Evolutionary conservation across 64 coral and sea anemone genomes (phyloP).

Genomic region (Pocillopora verrucosa): DNA sequence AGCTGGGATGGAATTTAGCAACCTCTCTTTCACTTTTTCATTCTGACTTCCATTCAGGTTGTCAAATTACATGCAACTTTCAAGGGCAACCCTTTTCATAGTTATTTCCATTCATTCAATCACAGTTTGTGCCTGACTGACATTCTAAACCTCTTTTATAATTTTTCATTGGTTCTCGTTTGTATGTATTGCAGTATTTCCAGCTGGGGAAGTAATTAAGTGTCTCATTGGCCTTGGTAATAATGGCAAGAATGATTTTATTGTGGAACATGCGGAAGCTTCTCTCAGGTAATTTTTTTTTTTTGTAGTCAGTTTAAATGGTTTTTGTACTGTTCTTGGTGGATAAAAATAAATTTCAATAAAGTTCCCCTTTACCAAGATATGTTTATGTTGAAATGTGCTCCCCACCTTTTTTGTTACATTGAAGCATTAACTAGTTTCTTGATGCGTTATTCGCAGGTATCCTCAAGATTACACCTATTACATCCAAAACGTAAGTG

Average conservation of each 20-base stretch:
- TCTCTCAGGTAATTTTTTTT: slow-evolving; percentile 72
- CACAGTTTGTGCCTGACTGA: too few relatives aligned
- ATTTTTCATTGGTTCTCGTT: neutral
- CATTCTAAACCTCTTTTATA: too few relatives aligned
- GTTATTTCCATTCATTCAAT: too few relatives aligned
- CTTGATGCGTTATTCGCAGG: slow-evolving; percentile 27
- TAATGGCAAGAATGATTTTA: slow-evolving; percentile 93
- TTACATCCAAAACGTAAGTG: slow-evolving; percentile 99
- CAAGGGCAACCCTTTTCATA: too few relatives aligned
- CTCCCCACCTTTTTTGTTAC: neutral
- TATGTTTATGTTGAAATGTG: neutral
- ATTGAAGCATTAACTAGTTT: neutral
- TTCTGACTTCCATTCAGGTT: too few relatives aligned
- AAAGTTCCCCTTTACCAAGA: too few relatives aligned
- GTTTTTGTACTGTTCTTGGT: neutral
- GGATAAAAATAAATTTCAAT: too few relatives aligned
- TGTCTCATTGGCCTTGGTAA: slow-evolving; percentile 90
- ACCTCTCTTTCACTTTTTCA: too few relatives aligned
- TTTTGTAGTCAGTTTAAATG: neutral
- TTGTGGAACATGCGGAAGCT: slow-evolving; percentile 89
- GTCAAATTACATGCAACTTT: too few relatives aligned
- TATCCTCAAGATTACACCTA: slow-evolving; percentile 99
- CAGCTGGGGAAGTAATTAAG: slow-evolving; percentile 83
- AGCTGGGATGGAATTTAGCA: too few relatives aligned
- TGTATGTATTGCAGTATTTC: slow-evolving; percentile 31